A percentile compares a stretch with the other conserved stretches of the same genome.
Evolutionary conservation across 2,888 invertebrate species (phyloP).

Genomic region (Embidobia sp.): DNA sequence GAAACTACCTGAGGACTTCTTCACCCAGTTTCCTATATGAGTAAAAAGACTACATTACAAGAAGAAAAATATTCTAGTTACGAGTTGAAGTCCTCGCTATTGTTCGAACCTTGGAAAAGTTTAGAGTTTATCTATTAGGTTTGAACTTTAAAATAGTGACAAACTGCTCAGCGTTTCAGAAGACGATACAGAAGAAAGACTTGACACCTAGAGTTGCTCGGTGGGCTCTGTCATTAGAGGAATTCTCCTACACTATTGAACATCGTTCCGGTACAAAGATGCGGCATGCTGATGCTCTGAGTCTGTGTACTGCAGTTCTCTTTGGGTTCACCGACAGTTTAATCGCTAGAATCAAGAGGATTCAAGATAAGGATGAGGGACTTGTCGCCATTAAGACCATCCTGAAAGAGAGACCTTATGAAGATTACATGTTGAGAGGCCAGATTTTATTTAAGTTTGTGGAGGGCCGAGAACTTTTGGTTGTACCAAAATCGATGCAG

Average conservation of each 20-base stretch:
- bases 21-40: constrained; percentile 10
- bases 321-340: background rate
- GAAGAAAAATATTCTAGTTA: constrained; percentile 21
- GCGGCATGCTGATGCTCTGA: constrained; percentile 1
- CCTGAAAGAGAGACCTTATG: background rate
- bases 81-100: constrained; percentile 10
- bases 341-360: background rate
- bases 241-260: constrained; percentile 2
- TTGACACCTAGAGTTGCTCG: background rate
- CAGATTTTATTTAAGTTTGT: constrained; percentile 5
- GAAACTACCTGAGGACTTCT: constrained; percentile 1
- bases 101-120: background rate
- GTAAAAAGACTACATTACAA: background rate
- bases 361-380: constrained; percentile 8
- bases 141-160: constrained; percentile 14
- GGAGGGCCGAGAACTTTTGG: background rate
- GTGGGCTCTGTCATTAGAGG: constrained; percentile 3
- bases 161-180: constrained; percentile 1
- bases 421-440: constrained; percentile 4
- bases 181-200: constrained; percentile 15
- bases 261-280: constrained; percentile 12
- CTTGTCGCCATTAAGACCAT: background rate
- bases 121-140: background rate
- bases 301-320: background rate
- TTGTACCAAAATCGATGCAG: constrained; percentile 12